Evolutionary conservation across 2,888 invertebrate genomes (phyloP).

Genomic region (Carabus problematicus): DNA sequence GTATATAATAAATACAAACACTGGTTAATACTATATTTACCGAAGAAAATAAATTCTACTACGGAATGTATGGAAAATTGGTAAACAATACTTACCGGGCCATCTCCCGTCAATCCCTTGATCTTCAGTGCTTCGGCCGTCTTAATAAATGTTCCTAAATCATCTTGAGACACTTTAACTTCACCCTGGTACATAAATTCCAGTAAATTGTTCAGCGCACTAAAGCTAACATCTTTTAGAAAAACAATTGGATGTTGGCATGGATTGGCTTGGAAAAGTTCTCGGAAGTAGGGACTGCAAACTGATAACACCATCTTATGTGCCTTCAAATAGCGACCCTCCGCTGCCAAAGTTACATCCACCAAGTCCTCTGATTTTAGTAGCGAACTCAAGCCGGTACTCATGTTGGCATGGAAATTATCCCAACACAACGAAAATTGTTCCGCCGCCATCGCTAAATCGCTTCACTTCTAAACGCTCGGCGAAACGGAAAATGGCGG

Average conservation of each 20-base stretch:
- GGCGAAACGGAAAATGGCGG: constrained; percentile 44
- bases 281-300: constrained; percentile 75
- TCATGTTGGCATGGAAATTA: constrained; percentile 74
- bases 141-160: constrained; percentile 58
- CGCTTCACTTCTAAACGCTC: constrained; percentile 3
- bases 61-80: no score
- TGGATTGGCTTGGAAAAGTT: constrained; percentile 71
- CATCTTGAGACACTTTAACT: constrained; percentile 60
- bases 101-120: constrained; percentile 58
- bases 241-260: constrained; percentile 72
- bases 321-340: constrained; percentile 70
- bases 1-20: constrained; percentile 4
- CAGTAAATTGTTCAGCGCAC: constrained; percentile 64
- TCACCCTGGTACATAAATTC: constrained; percentile 70
- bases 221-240: constrained; percentile 66
- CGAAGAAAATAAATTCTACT: constrained; percentile 2
- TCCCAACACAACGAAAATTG: constrained; percentile 77
- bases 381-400: constrained; percentile 67
- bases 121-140: constrained; percentile 59
- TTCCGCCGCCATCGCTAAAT: constrained; percentile 63
- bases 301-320: constrained; percentile 75
- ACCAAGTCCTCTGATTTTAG: constrained; percentile 58
- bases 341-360: constrained; percentile 59
- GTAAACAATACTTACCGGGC: constrained; percentile 54
- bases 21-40: constrained; percentile 16